Percentiles rank a stretch among this genome's conserved stretches.
These are phyloP conservation scores for Brevimyrus niger DNA, from an alignment of 2,113 vertebrate species.

Conservation along the genomic window DNA sequence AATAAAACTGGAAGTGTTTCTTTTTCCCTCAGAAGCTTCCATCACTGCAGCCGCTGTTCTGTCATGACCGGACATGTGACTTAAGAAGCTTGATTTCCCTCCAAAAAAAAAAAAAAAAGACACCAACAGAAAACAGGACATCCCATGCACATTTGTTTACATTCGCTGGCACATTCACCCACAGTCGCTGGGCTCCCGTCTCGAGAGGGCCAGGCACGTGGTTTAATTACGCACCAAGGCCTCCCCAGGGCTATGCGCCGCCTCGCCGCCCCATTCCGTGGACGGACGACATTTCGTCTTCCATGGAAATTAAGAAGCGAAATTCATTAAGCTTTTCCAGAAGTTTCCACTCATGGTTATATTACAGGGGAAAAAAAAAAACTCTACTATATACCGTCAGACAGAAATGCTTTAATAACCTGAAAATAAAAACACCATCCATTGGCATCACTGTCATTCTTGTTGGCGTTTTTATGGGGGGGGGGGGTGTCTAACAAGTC, in stretches of 20 bases:
- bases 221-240: not conserved
- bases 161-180: not conserved
- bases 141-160: not conserved
- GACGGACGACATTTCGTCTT: not conserved
- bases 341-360: not conserved
- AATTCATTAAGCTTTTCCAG: not conserved
- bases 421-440: not conserved
- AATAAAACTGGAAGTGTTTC: not conserved
- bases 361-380: not conserved
- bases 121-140: not conserved
- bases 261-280: not conserved
- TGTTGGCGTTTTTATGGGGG: not conserved
- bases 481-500: slow-evolving; percentile 26
- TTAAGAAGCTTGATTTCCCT: not conserved
- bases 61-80: not conserved
- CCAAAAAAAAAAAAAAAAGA: not conserved
- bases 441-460: not conserved
- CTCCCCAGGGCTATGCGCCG: not conserved
- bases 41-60: not conserved
- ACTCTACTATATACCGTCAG: not conserved
- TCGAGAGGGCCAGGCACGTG: not conserved
- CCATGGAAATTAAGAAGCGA: not conserved
- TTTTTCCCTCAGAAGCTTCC: not conserved
- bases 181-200: not conserved
- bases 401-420: not conserved